Evolutionary conservation across 1,140 invertebrate species (phyloP).

Genomic region (Physella acuta): DNA sequence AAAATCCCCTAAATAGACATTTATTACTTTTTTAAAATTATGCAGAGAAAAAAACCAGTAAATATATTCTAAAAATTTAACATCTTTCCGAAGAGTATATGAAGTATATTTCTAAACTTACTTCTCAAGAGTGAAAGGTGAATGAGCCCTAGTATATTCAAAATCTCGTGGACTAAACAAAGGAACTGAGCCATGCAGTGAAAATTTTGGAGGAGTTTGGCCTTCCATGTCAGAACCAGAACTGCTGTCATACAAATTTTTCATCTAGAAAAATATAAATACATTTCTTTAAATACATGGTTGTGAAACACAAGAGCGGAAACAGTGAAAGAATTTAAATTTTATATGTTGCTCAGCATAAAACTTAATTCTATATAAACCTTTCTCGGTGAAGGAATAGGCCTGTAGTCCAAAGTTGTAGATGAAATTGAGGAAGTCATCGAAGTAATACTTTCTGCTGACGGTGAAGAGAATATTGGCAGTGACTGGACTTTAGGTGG

Average conservation of each 20-base stretch:
- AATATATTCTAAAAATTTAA: no score
- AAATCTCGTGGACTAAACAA: slow-evolving; percentile 21
- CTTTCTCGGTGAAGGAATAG: slow-evolving; percentile 47
- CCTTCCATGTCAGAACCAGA: slow-evolving; percentile 5
- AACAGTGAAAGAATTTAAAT: no score
- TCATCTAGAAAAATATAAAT: no score
- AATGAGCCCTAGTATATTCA: slow-evolving; percentile 14
- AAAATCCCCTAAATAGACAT: no score
- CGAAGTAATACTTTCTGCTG: background rate
- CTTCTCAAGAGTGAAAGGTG: slow-evolving; percentile 23
- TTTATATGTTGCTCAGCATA: no score
- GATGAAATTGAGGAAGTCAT: slow-evolving; percentile 2
- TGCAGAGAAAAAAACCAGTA: no score
- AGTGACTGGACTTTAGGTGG: slow-evolving; percentile 48
- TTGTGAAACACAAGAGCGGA: no score
- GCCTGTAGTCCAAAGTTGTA: slow-evolving; percentile 27
- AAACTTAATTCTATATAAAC: slow-evolving; percentile 37
- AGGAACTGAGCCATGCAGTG: background rate
- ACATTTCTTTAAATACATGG: no score
- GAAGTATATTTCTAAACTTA: no score
- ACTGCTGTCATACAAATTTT: slow-evolving; percentile 10
- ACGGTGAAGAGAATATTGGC: slow-evolving; percentile 16
- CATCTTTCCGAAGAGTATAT: no score
- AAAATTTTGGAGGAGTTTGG: background rate
- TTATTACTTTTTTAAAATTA: no score